These are phyloP conservation scores for Premnoplex brunnescens DNA, from an alignment of 2,797 vertebrate species.

Conservation along the genomic window DNA sequence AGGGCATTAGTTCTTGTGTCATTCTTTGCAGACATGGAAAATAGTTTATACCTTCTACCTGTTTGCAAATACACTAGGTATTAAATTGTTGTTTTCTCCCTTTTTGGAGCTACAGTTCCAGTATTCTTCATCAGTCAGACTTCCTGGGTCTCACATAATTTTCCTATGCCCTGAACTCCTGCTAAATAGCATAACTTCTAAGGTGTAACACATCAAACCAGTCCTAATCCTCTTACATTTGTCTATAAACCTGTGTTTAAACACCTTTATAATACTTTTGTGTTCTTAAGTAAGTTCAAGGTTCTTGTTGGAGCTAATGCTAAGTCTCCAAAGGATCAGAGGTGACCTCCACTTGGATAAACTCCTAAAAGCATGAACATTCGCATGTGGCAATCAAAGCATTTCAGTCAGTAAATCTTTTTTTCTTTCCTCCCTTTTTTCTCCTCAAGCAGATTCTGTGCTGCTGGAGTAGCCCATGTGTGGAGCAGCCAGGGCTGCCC, in stretches of 20 bases:
- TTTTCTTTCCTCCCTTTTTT: neutral
- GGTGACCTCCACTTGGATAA: neutral
- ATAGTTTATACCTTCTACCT: neutral
- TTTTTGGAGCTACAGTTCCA: neutral
- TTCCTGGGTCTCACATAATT: neutral
- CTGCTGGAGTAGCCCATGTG: neutral
- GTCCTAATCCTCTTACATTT: neutral
- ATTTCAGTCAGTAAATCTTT: rapidly evolving
- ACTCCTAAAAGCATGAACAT: neutral
- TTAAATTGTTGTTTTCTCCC: neutral
- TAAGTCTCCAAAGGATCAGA: neutral
- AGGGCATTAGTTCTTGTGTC: neutral
- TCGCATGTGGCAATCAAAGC: neutral
- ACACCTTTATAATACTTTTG: neutral
- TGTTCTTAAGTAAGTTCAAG: neutral
- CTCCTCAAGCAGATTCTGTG: neutral
- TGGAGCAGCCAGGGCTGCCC: neutral
- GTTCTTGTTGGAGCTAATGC: neutral
- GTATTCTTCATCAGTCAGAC: neutral
- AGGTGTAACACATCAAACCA: neutral
- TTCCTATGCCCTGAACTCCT: neutral
- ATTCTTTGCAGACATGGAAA: neutral
- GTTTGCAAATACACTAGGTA: neutral
- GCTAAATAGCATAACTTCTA: neutral
- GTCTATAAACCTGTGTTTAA: neutral